Conservation (phyloP, 2,113 vertebrate genomes). For the Machaerirhynchus nigripectus region DNA sequence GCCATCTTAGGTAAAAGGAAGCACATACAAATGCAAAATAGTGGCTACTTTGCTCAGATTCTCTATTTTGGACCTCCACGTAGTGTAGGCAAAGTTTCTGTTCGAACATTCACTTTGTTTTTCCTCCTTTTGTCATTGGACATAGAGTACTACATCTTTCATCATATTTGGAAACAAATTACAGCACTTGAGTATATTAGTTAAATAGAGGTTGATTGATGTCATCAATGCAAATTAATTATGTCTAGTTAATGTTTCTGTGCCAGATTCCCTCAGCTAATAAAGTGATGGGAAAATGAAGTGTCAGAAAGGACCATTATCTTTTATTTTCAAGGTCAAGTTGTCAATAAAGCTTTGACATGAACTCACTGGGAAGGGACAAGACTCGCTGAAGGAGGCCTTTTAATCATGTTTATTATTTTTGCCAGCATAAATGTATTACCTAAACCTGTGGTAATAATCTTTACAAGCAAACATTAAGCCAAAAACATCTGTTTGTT, state of each 20-base stretch:
- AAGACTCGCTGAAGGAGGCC: neutral
- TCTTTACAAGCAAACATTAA: neutral
- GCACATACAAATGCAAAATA: neutral
- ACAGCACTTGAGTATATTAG: neutral
- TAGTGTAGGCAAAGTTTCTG: neutral
- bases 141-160: neutral
- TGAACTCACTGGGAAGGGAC: neutral
- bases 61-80: neutral
- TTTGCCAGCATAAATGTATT: neutral
- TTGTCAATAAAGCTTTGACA: constrained; percentile 26
- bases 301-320: constrained; percentile 21
- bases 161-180: neutral
- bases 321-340: constrained; percentile 58
- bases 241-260: constrained; percentile 36
- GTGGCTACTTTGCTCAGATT: too few species aligned
- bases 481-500: neutral
- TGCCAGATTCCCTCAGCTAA: constrained; percentile 40
- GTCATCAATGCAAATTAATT: constrained; percentile 50
- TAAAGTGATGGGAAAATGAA: constrained; percentile 45
- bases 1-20: neutral
- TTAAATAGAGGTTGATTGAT: constrained; percentile 43
- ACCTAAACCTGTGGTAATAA: neutral
- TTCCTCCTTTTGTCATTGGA: neutral
- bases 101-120: neutral
- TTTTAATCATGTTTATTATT: constrained; percentile 12